Percentiles rank a stretch among this genome's conserved stretches.
phyloP scores from a whole-genome alignment of 2,113 vertebrate genomes.

The Gnathonemus longibarbis region DNA sequence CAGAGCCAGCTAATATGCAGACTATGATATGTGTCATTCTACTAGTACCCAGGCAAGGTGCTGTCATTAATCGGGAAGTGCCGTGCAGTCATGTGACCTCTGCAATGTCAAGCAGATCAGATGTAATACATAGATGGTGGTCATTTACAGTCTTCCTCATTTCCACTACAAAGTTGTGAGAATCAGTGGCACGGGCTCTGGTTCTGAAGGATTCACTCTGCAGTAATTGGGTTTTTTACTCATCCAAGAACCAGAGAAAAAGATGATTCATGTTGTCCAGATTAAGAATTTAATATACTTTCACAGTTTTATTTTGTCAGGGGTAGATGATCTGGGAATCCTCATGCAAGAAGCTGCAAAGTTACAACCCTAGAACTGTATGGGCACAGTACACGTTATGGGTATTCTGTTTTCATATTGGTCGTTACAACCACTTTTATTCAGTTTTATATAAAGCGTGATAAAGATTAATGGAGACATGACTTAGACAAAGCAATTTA shows the following conservation, averaged over 20 bases:
- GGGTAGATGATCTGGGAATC: neutral
- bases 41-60: slow-evolving; percentile 37
- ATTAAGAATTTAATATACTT: neutral
- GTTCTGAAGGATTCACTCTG: neutral
- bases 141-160: neutral
- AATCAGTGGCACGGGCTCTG: neutral
- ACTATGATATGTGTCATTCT: slow-evolving; percentile 45
- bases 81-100: slow-evolving; percentile 36
- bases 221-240: neutral
- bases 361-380: neutral
- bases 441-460: neutral
- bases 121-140: neutral
- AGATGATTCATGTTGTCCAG: neutral
- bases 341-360: neutral
- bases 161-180: neutral
- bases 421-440: neutral
- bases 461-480: neutral
- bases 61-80: slow-evolving; percentile 34
- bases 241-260: neutral
- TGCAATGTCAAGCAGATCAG: slow-evolving; percentile 15
- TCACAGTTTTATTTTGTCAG: neutral
- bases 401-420: neutral
- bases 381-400: neutral
- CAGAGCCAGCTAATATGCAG: slow-evolving; percentile 46
- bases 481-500: neutral